These are phyloP conservation scores for Epinephelus malabaricus DNA, from an alignment of 2,797 vertebrate species.

Conservation along the genomic window DNA sequence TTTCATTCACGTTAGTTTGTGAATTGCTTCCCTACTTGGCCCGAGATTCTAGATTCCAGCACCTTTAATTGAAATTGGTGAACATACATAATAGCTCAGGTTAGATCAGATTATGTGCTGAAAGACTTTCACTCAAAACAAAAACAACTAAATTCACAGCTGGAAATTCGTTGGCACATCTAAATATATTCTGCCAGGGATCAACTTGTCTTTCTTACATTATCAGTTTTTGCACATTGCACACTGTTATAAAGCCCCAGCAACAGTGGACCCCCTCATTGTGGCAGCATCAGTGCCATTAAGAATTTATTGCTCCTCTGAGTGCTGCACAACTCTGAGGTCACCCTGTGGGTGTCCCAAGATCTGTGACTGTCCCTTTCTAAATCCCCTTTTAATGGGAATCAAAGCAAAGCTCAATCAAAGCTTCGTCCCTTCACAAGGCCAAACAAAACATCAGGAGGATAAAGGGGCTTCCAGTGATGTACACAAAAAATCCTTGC, in stretches of 20 bases:
- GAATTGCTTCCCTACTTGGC: background rate
- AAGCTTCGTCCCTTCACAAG: slow-evolving; percentile 28
- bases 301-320: slow-evolving; percentile 17
- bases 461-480: slow-evolving; percentile 22
- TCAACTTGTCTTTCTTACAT: background rate
- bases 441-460: slow-evolving; percentile 46
- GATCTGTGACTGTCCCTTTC: slow-evolving; percentile 56
- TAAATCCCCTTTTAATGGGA: slow-evolving; percentile 70
- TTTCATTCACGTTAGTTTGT: background rate
- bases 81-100: too few relatives aligned
- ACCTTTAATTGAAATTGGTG: slow-evolving; percentile 20
- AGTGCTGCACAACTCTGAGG: slow-evolving; percentile 39
- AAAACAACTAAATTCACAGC: background rate
- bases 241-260: background rate
- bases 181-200: background rate
- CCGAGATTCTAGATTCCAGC: background rate
- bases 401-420: slow-evolving; percentile 43
- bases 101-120: too few relatives aligned
- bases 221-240: background rate
- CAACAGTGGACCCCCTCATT: background rate
- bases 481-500: background rate
- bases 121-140: background rate
- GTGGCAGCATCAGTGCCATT: background rate
- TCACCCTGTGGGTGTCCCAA: slow-evolving; percentile 45
- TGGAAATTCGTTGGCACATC: background rate